phyloP scores from a whole-genome alignment of 2,888 invertebrate genomes.

The Parnassius mnemosyne region DNA sequence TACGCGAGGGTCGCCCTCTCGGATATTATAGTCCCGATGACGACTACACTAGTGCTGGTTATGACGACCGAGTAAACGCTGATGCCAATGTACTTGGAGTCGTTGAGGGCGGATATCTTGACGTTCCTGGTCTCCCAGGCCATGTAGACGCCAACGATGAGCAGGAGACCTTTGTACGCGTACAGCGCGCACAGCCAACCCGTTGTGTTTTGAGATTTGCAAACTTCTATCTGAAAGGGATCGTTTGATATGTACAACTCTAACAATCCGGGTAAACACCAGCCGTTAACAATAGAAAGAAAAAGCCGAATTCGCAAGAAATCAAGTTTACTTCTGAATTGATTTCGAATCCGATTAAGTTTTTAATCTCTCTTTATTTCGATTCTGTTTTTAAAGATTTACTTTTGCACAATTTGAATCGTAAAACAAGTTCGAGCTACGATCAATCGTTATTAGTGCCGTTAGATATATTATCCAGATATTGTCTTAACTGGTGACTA shows the following conservation, averaged over 20 bases:
- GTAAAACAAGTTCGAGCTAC: too few species aligned
- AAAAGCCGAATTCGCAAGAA: neutral
- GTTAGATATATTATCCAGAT: too few species aligned
- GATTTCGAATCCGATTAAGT: too few species aligned
- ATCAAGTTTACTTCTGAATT: neutral
- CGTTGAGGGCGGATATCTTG: constrained; percentile 94
- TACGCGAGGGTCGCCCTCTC: constrained; percentile 90
- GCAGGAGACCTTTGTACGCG: constrained; percentile 92
- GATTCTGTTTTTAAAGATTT: too few species aligned
- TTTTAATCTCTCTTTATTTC: too few species aligned
- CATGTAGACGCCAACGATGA: constrained; percentile 96
- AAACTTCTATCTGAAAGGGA: constrained; percentile 89
- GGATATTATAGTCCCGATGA: constrained; percentile 92
- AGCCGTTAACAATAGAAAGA: too few species aligned
- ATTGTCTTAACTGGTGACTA: too few species aligned
- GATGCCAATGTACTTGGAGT: constrained; percentile 96
- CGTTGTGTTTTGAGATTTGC: constrained; percentile 91
- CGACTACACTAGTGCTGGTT: constrained; percentile 91
- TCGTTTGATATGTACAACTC: too few species aligned
- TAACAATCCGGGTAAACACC: too few species aligned
- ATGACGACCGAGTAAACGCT: constrained; percentile 96
- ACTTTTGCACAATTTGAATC: too few species aligned
- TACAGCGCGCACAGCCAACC: constrained; percentile 95
- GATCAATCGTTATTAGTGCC: too few species aligned
- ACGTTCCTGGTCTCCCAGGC: constrained; percentile 97